phyloP scores from a whole-genome alignment of 1,140 invertebrate genomes.

The Nasonia giraulti region DNA sequence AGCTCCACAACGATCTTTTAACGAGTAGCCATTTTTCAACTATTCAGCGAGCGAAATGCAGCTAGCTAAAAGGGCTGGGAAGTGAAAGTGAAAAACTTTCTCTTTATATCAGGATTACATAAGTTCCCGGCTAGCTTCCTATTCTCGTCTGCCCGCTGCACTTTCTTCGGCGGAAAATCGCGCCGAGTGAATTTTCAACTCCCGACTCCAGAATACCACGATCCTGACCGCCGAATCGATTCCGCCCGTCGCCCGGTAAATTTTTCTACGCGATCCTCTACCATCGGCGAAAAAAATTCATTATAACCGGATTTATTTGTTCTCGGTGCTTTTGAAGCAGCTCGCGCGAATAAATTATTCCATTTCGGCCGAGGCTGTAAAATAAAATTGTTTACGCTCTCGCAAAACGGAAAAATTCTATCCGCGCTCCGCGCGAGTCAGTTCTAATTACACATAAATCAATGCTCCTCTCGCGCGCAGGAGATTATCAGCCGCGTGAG shows the following conservation, averaged over 20 bases:
- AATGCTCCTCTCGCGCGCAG: conserved; percentile 2
- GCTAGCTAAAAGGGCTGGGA: background rate
- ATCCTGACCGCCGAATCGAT: no score
- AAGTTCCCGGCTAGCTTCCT: conserved; percentile 23
- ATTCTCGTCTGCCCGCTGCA: background rate
- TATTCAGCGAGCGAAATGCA: background rate
- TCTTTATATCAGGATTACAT: conserved; percentile 14
- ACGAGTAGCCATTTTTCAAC: background rate
- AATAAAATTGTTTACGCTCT: conserved; percentile 38
- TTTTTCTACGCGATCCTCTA: no score
- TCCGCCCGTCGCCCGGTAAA: no score
- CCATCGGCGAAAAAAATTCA: no score
- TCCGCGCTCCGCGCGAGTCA: conserved; percentile 5
- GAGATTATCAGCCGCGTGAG: conserved; percentile 8
- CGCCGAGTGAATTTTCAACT: no score
- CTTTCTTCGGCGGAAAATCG: background rate
- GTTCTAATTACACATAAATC: conserved; percentile 45
- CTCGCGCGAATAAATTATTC: background rate
- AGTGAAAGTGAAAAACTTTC: conserved; percentile 24
- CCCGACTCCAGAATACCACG: no score
- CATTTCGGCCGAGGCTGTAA: background rate
- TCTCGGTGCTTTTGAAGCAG: background rate
- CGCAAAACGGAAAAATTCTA: conserved; percentile 7
- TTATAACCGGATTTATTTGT: background rate
- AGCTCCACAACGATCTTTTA: background rate